Evolutionary conservation across 2,797 vertebrate species (phyloP).

Genomic region (Rhynchotus rufescens): DNA sequence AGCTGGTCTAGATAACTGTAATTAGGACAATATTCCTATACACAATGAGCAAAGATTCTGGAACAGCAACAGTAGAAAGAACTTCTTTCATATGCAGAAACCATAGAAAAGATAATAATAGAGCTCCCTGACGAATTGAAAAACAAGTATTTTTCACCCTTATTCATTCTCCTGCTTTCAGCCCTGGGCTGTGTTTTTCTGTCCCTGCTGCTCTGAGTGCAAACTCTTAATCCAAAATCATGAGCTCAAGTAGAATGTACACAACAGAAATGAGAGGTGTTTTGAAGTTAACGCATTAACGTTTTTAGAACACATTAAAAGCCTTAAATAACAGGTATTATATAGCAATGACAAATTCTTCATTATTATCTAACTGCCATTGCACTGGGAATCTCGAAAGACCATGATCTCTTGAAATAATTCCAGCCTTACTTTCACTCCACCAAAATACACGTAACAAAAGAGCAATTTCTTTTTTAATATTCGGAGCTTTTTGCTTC

Average conservation of each 20-base stretch:
- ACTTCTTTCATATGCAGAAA: neutral
- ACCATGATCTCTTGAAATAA: neutral
- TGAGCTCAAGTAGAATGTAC: neutral
- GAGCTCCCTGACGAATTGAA: neutral
- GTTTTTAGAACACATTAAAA: neutral
- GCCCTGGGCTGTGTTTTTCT: neutral
- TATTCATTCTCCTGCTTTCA: neutral
- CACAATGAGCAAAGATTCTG: neutral
- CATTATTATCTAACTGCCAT: neutral
- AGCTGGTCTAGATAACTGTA: neutral
- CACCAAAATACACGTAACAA: neutral
- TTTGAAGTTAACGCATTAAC: neutral
- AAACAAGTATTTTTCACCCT: neutral
- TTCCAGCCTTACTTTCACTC: neutral
- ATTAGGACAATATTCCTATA: neutral
- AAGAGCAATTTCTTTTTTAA: neutral
- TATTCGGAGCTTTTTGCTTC: neutral
- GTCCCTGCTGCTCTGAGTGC: neutral
- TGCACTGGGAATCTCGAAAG: slow-evolving; percentile 13
- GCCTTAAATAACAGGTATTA: neutral
- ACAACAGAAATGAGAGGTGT: neutral
- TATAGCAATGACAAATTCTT: neutral
- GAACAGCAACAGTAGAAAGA: neutral
- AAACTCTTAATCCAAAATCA: neutral
- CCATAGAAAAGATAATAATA: neutral